These are phyloP conservation scores for Nycticebus coucang DNA, from an alignment of 2,113 vertebrate species.

Conservation along the genomic window DNA sequence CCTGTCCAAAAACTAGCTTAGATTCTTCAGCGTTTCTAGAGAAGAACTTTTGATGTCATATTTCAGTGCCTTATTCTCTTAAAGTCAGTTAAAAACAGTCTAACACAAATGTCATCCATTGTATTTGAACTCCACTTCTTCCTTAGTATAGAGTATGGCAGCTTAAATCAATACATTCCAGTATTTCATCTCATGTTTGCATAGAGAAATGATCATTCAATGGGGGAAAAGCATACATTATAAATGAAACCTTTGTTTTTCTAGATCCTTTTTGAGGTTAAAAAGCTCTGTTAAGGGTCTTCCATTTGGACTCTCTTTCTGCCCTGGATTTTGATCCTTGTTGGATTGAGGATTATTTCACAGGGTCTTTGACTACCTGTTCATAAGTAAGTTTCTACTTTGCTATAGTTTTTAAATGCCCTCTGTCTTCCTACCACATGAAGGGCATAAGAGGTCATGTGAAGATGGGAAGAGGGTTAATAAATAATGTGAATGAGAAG, in stretches of 20 bases:
- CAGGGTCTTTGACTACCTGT: not conserved
- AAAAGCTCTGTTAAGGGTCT: not conserved
- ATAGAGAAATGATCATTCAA: conserved; percentile 31
- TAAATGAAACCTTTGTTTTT: conserved; percentile 9
- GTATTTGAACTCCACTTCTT: conserved; percentile 25
- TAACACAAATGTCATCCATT: not conserved
- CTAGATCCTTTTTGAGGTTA: conserved; percentile 37
- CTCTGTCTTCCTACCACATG: not conserved
- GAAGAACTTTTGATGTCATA: not conserved
- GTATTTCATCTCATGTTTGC: conserved; percentile 17
- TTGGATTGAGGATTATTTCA: conserved; percentile 13
- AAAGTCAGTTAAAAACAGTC: conserved; percentile 1
- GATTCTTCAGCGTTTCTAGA: conserved; percentile 51
- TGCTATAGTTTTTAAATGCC: not conserved
- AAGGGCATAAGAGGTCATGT: not conserved
- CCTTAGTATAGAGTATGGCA: not conserved
- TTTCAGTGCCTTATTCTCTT: conserved; percentile 14
- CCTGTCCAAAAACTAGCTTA: conserved; percentile 37
- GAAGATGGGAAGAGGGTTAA: not conserved
- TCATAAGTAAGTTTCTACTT: not conserved
- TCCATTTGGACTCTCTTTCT: not conserved
- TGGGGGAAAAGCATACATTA: not conserved
- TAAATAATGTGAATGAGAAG: conserved; percentile 7
- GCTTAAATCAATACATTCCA: not conserved
- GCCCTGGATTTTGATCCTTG: not conserved